phyloP scores from a whole-genome alignment of 1,140 invertebrate species.

The Batillaria attramentaria region DNA sequence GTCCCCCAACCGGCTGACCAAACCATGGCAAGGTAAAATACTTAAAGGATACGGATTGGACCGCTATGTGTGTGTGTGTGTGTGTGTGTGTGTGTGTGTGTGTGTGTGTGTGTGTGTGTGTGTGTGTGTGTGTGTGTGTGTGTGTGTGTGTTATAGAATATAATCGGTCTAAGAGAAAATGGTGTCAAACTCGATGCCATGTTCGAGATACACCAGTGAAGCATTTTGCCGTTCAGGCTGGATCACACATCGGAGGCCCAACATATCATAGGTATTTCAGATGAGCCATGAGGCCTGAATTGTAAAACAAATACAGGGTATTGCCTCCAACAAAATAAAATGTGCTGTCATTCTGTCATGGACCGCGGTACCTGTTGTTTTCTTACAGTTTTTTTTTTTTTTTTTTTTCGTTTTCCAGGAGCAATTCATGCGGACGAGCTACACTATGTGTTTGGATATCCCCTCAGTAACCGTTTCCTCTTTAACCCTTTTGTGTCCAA shows the following conservation, averaged over 20 bases:
- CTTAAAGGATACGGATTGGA: not conserved
- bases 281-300: too few species aligned
- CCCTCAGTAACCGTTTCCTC: not conserved
- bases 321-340: too few species aligned
- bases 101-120: constrained; percentile 6
- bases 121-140: not conserved
- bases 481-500: constrained; percentile 8
- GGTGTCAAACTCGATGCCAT: too few species aligned
- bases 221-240: too few species aligned
- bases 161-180: not conserved
- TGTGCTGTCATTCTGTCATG: too few species aligned
- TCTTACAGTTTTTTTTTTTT: too few species aligned
- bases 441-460: constrained; percentile 10
- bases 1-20: not conserved
- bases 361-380: too few species aligned
- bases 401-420: not conserved
- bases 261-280: too few species aligned
- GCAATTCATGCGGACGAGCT: constrained; percentile 13
- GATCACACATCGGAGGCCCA: too few species aligned
- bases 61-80: not conserved
- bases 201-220: too few species aligned
- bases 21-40: constrained; percentile 4
- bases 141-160: not conserved
- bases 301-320: too few species aligned
- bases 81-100: constrained; percentile 11